A percentile compares a stretch with the other conserved stretches of the same genome.
Evolutionary conservation across 2,888 invertebrate genomes (phyloP).

Genomic region (Argyra leucocephala): DNA sequence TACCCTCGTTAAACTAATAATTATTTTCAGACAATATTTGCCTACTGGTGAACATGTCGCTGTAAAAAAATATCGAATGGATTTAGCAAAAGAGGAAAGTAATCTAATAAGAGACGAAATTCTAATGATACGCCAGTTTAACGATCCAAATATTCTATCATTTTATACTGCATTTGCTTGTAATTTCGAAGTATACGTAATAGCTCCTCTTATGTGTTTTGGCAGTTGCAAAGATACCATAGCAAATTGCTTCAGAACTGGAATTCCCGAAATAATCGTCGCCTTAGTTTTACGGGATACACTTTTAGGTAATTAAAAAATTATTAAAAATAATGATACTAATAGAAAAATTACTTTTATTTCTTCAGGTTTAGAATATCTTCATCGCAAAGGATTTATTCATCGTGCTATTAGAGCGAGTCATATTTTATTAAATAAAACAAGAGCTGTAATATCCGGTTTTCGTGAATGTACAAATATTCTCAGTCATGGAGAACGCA

Average conservation of each 20-base stretch:
- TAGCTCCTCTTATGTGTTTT: slow-evolving; percentile 74
- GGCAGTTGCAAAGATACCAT: slow-evolving; percentile 76
- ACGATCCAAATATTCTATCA: slow-evolving; percentile 68
- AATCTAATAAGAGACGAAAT: slow-evolving; percentile 62
- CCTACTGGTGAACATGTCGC: slow-evolving; percentile 59
- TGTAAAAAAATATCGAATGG: slow-evolving; percentile 66
- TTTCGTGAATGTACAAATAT: slow-evolving; percentile 69
- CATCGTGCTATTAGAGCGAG: slow-evolving; percentile 78
- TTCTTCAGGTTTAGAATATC: slow-evolving; percentile 61
- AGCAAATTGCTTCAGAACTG: slow-evolving; percentile 56
- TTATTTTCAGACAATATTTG: slow-evolving; percentile 45
- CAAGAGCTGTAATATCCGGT: slow-evolving; percentile 63
- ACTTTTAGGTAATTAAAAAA: slow-evolving; percentile 41
- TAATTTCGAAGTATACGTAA: slow-evolving; percentile 66
- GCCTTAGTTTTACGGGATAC: slow-evolving; percentile 70
- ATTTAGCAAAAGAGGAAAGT: slow-evolving; percentile 56
- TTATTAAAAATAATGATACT: neutral
- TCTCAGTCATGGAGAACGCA: slow-evolving; percentile 60
- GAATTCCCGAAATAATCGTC: slow-evolving; percentile 69
- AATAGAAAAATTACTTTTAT: neutral
- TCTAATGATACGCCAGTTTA: slow-evolving; percentile 62
- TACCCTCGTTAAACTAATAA: too few species aligned
- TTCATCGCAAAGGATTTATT: slow-evolving; percentile 74
- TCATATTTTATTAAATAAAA: slow-evolving; percentile 68
- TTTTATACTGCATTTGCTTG: slow-evolving; percentile 68